Base-by-base conservation (phyloP, 2,113 vertebrate species). In the Mohoua ochrocephala region DNA sequence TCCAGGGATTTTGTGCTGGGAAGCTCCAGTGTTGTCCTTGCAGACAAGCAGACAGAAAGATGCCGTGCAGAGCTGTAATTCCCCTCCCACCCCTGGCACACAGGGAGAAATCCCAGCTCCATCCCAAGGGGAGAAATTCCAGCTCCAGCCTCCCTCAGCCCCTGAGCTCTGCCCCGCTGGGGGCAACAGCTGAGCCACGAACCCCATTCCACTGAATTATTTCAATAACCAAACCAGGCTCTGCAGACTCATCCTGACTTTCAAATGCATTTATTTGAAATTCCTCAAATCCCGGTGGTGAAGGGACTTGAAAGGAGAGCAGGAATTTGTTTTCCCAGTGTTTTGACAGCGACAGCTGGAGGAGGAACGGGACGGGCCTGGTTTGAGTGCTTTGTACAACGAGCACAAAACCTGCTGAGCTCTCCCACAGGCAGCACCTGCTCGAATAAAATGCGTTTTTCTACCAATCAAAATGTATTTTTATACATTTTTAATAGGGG, bases 11-110 rank as follows among this genome's bases (percentile, higher is more conserved):
- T 27, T 54, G 19, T 11, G 10, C 7, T 33, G 15, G 15, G 57
- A 53, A 53, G 21, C 28, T 37, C 50, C 10, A 3, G 0, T 22
- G n/a, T 18, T 50, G n/a, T n/a, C n/a, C n/a, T n/a, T 31, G 5
- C 28, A 21, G 64, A 33, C 7, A 2, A 2, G 27, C 5, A 28
- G 59, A 27, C 13, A 27, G 61, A 37, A 68, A 64, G 45, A 7
- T 1, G 15, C 30, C 0, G 0, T 5, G 17, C 31, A 35, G 26
- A 37, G 28, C n/a, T 7, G 39, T 3, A 11, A 8, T 1, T 6
- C n/a, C 4, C 9, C 23, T 18, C 1, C 14, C 28, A 13, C 0
- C 44, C 50, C n/a, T 12, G 26, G 44, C 60, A 7, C 42, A 6
- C 18, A 1, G 1, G 7, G 33, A 11, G 8, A 28, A 37, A 76